Base-by-base conservation (phyloP, 2,797 vertebrate genomes). In the Pelodytes ibericus region DNA sequence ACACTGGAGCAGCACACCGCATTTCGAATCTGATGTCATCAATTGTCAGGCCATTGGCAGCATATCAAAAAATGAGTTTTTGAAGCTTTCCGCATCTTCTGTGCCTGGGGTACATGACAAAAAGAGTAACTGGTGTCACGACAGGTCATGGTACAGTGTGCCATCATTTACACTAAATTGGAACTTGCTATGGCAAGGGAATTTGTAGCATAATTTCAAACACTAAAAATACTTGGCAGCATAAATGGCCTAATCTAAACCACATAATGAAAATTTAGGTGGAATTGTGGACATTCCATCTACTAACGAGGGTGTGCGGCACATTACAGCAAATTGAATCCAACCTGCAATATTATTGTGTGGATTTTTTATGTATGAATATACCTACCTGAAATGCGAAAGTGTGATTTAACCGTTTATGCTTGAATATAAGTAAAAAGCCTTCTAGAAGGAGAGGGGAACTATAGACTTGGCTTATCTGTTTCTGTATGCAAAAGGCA, bases 41-140 rank as follows among this genome's bases (percentile, higher is more conserved):
- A n/a, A 53, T 53, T 1, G n/a, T 53, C 49, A 44, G 3, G 20
- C n/a, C 49, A 53, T 7, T 3, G 20, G 11, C 7, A 24, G n/a
- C 24, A 53, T 24, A 53, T 53, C 49, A 53, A 53, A 24, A 53
- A 53, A 53, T 1, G 16, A 53, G 16, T 25, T 24, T 53, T 24
- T 53, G 8, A 44, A 44, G 41, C 41, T 9, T 44, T 44, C 41
- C 3, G 41, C 41, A 22, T 53, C 27, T 30, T 16, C 29, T 60
- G 2, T 3, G 4, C 58, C 58, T 60, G 29, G 24, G 27, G 15
- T 60, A 60, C 18, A 15, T 60, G 26, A 60, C 58, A 60, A n/a
- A 16, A 30, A 60, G 58, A 60, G 58, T 60, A 30, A 30, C 27
- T 31, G 29, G 58, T 60, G 58, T 60, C 58, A 60, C 7, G 3